phyloP scores from a whole-genome alignment of 2,797 vertebrate genomes.

The Chromobotia macracanthus region DNA sequence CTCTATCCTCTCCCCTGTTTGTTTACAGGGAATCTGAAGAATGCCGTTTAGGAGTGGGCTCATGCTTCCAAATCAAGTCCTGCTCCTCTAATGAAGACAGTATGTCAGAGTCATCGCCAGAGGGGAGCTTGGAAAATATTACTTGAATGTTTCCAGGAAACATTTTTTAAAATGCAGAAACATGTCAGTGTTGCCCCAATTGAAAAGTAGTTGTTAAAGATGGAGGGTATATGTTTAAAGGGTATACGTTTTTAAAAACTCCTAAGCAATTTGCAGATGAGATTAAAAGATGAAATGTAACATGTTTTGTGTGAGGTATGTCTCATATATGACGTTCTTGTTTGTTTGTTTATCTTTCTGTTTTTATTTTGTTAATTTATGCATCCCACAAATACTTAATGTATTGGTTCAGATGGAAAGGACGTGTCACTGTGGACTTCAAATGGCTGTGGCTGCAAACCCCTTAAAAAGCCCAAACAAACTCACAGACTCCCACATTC shows the following conservation, averaged over 20 bases:
- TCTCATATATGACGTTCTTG: conserved; percentile 16
- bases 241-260: conserved; percentile 28
- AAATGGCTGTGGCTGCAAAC: neutral
- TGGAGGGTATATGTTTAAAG: conserved; percentile 49
- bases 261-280: conserved; percentile 38
- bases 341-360: neutral
- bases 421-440: conserved; percentile 7
- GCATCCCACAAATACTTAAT: conserved; percentile 64
- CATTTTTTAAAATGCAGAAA: conserved; percentile 59
- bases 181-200: conserved; percentile 45
- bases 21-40: conserved; percentile 95
- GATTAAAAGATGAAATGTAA: conserved; percentile 25
- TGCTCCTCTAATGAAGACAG: conserved; percentile 69
- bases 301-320: conserved; percentile 57
- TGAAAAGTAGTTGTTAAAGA: conserved; percentile 14
- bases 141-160: conserved; percentile 79
- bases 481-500: neutral
- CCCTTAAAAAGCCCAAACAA: neutral
- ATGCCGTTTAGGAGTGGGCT: conserved; percentile 84
- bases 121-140: conserved; percentile 79
- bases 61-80: conserved; percentile 64
- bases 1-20: conserved; percentile 65
- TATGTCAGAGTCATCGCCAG: conserved; percentile 71
- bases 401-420: conserved; percentile 34
- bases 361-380: conserved; percentile 58